Evolutionary conservation across 2,888 invertebrate species (phyloP), one percentile per base, ranked within the genome.

Genomic region (Chrysolina oricalcia): DNA sequence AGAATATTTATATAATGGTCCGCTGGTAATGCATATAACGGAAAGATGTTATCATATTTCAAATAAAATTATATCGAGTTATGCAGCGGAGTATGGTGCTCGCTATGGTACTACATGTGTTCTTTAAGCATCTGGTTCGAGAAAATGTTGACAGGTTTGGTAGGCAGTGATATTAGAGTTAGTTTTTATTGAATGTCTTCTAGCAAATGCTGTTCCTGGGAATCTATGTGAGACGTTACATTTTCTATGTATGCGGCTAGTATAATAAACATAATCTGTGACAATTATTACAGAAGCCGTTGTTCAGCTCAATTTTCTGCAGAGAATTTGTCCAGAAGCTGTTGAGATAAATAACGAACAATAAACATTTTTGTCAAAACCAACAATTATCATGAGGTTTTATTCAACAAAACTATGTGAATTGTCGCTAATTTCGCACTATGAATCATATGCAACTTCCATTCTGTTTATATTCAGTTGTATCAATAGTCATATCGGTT

Each of bases 91-190:
- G 59, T 59, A 59, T 59, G 59, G 35, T 35, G 59, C 59, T 59
- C 59, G n/a, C 59, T 59, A 35, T 59, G 59, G 59, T 35, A 59
- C 59, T 59, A 59, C 59, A 59, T 59, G 59, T 59, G 59, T 59
- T 59, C 59, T 59, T 59, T 59, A 59, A 59, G 59, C 59, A 59
- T 59, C 59, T 59, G 59, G 59, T 59, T n/a, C 59, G 59, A 59
- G 59, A 59, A 59, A 59, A 59, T 59, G 59, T 35, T 59, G 59
- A 59, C 59, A 59, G 59, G 59, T 59, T 59, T 59, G 59, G 59
- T 59, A 59, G 59, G 59, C 59, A 27, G 59, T 35, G 59, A 59
- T 59, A 59, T 59, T 35, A 59, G 59, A 27, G 59, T 53, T 19
- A 53, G 21, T 59, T 59, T 59, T 59, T 59, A 59, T 59, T 59